A percentile compares a stretch with the other conserved stretches of the same genome.
These are phyloP conservation scores for Phaonia tiefii DNA, from an alignment of 2,888 invertebrate species.

Conservation along the genomic window DNA sequence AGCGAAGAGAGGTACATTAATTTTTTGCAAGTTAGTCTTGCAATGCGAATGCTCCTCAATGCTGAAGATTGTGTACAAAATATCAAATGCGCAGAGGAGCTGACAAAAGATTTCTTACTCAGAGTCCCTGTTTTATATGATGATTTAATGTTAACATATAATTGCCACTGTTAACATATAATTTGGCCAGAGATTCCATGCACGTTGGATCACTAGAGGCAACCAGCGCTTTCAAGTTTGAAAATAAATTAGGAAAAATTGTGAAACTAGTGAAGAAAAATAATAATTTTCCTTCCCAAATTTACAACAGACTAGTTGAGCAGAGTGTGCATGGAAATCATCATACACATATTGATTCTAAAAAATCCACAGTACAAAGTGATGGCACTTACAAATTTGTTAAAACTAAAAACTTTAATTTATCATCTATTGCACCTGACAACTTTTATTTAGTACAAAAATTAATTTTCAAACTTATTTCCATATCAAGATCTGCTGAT, in stretches of 20 bases:
- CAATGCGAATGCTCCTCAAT: constrained; percentile 59
- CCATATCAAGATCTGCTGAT: too few species aligned
- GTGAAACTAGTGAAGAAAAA: constrained; percentile 58
- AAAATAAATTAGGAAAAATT: too few species aligned
- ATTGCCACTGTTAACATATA: constrained; percentile 56
- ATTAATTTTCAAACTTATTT: too few species aligned
- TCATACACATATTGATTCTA: too few species aligned
- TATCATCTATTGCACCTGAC: constrained; percentile 51
- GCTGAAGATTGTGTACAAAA: constrained; percentile 52
- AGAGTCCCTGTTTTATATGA: constrained; percentile 47
- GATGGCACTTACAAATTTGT: too few species aligned
- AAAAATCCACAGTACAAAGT: too few species aligned
- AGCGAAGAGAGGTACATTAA: constrained; percentile 51
- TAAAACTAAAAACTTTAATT: constrained; percentile 57
- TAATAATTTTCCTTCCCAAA: constrained; percentile 48
- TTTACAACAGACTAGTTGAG: too few species aligned
- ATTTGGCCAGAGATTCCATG: constrained; percentile 51
- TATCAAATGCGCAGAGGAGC: too few species aligned
- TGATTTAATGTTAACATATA: too few species aligned
- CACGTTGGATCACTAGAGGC: constrained; percentile 53
- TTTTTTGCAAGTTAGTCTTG: constrained; percentile 59
- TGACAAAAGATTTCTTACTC: constrained; percentile 48
- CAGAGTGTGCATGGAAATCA: too few species aligned
- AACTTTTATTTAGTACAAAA: too few species aligned
- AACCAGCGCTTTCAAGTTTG: constrained; percentile 54